Base-by-base conservation (phyloP, 2,113 vertebrate species). In the Leucoraja erinaceus region DNA sequence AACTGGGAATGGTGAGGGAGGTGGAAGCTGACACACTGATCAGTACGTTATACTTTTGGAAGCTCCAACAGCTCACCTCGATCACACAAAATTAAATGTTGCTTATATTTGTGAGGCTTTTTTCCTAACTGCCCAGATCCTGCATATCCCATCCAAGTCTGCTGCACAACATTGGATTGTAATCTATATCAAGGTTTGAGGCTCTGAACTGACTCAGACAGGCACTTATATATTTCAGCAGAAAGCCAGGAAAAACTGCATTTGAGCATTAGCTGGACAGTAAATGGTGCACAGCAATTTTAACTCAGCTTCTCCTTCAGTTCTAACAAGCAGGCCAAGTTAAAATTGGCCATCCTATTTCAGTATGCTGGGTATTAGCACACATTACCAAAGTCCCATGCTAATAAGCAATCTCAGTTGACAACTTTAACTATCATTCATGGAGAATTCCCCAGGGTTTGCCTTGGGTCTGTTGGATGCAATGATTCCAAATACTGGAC, bases 201-300 rank as follows among this genome's bases (percentile, higher is more conserved):
- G 47, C 7, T 66, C 28, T 28, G 0, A n/a, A 56, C 56, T 63
- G 56, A 86, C 61, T 31, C 79, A 84, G 22, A 22, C 54, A 84
- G 47, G 8, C 28, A 5, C 25, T 25, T 61, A 28, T 2, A 25
- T 3, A 11, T 63, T 12, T 14, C 59, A 66, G 28, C n/a, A 31
- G 31, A 63, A 31, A 61, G 56, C 83, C 28, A 31, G 83, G 83
- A 31, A 59, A 31, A 63, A 86, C 14, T n/a, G 2, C 75, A 76
- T 28, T 76, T 12, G 7, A 9, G 75, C 18, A 25, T 28, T 28
- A n/a, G 25, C 72, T 9, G 7, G 22, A 25, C 28, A 56, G 47
- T 47, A 79, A 79, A 47, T 47, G 33, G 77, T 28, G 47, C 78
- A 59, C 54, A 88, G 59, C n/a, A n/a, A 88, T 88, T 88, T 88